Percentiles rank a stretch among this genome's conserved stretches.
Conservation (phyloP, 2,113 vertebrate species). For the Alligator sinensis region DNA sequence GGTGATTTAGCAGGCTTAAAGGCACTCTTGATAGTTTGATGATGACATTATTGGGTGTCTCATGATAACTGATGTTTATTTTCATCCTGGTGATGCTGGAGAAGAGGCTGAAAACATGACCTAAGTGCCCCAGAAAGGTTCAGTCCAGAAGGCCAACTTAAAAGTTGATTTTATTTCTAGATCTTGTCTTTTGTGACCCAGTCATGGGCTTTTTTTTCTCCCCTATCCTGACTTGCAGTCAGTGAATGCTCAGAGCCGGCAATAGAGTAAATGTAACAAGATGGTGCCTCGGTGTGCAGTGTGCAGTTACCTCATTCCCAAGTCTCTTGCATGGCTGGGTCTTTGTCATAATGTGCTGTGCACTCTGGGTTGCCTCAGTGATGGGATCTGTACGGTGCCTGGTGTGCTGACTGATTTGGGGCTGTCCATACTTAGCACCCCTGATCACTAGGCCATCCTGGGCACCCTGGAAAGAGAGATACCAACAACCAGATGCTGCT, state of each 20-base stretch:
- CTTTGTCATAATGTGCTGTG: neutral
- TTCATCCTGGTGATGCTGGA: neutral
- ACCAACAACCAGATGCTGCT: neutral
- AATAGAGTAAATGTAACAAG: neutral
- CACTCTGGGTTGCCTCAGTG: neutral
- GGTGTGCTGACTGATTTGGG: neutral
- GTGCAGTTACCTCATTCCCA: neutral
- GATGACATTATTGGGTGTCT: neutral
- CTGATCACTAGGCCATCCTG: neutral
- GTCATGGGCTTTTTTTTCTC: neutral
- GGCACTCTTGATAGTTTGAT: neutral
- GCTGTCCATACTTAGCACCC: neutral
- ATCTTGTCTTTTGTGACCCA: neutral
- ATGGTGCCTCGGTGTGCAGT: neutral
- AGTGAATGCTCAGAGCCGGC: neutral
- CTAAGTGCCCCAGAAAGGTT: neutral
- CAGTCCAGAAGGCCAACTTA: neutral
- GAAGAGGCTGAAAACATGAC: neutral
- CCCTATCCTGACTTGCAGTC: neutral
- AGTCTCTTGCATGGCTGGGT: neutral
- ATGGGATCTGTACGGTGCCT: neutral
- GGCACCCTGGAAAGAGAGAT: neutral
- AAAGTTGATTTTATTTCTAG: neutral
- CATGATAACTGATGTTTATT: neutral
- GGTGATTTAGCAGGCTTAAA: neutral